Base-by-base conservation (phyloP, 2,888 invertebrate genomes). In the Cantharis rustica region DNA sequence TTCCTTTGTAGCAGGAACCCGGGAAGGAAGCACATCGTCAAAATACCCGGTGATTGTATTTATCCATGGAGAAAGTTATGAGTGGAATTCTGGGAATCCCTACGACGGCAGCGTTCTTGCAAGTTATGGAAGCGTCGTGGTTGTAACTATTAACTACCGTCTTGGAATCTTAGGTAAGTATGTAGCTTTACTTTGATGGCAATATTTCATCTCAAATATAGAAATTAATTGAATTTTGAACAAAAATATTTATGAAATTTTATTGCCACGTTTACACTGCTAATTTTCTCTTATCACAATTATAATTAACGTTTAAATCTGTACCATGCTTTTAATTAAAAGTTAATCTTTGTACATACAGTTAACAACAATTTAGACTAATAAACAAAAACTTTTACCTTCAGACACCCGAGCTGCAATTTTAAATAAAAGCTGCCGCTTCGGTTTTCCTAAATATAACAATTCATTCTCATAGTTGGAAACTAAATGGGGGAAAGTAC, bases 41-140 rank as follows among this genome's bases (percentile, higher is more conserved):
- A 92, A 93, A 85, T 95, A 94, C 87, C 97, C 98, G 16, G 98
- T 98, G 75, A 91, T 98, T 88, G 96, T 98, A 72, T 97, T 97
- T 90, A 95, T 98, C 77, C 98, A 98, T 86, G 98, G 98, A 23
- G 94, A 95, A 88, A 97, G 97, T 84, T 98, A 97, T 89, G 98
- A 98, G 87, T 98, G 98, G 95, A 98, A 98, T 87, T 96, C 98
- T 68, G 99, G 99, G 72, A 99, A 98, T 89, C 96, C 98, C 0
- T 99, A 98, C 90, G 99, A 99, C 87, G 99, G 98, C 72, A 95
- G 96, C 73, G 96, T 98, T 31, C 91, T 99, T 80, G 96, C 99
- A 61, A 96, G 98, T 83, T 97, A 96, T 86, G 98, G 96, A 10
- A 94, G 95, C 81, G 92, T 96, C 84, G 94, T 96, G 81, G 96